phyloP scores from a whole-genome alignment of 1,140 invertebrate species.

The Diabrotica virgifera region DNA sequence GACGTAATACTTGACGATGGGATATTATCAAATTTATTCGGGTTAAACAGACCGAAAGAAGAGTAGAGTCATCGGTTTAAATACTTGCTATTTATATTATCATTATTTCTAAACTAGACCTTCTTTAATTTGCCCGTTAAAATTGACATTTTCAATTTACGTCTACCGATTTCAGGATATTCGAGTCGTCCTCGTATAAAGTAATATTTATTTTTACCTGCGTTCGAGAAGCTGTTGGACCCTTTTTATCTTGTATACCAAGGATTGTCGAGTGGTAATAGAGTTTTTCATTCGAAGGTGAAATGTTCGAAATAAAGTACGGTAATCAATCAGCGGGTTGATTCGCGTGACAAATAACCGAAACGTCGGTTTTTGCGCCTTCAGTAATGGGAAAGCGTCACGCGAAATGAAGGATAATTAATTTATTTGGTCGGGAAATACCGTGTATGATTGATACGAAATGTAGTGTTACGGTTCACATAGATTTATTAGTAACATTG shows the following conservation, averaged over 20 bases:
- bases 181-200: too few relatives aligned
- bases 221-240: too few relatives aligned
- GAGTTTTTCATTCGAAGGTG: neutral
- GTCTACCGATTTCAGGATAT: too few relatives aligned
- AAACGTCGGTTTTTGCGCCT: slow-evolving; percentile 1
- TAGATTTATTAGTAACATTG: slow-evolving; percentile 1
- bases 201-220: too few relatives aligned
- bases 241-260: neutral
- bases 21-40: too few relatives aligned
- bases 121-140: too few relatives aligned
- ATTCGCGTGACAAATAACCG: slow-evolving; percentile 1
- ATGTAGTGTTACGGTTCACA: neutral
- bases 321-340: neutral
- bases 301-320: slow-evolving; percentile 3
- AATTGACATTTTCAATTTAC: too few relatives aligned
- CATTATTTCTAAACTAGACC: too few relatives aligned
- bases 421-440: neutral
- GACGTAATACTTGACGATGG: too few relatives aligned
- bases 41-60: too few relatives aligned
- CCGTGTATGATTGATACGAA: neutral
- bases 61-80: too few relatives aligned
- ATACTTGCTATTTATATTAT: too few relatives aligned
- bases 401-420: slow-evolving; percentile 2
- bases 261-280: neutral
- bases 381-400: neutral